Conservation (phyloP, 2,797 vertebrate genomes). For the Parauchenoglanis ngamensis region DNA sequence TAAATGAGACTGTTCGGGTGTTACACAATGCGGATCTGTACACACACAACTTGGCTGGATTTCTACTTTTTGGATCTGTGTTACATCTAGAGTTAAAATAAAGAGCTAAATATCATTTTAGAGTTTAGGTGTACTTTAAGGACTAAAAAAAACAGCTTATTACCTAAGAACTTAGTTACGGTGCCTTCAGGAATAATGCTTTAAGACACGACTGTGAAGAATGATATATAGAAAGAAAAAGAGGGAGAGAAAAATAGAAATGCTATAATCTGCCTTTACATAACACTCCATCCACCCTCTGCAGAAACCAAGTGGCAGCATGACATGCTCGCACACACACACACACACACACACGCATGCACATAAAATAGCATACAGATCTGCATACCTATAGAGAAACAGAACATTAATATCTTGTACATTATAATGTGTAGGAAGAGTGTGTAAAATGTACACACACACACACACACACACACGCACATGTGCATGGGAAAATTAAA, state of each 20-base stretch:
- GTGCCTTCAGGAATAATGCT: not conserved
- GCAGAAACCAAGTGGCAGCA: slow-evolving; percentile 47
- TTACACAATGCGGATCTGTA: not conserved
- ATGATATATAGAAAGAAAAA: not conserved
- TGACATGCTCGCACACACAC: slow-evolving; percentile 7
- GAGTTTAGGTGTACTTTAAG: not conserved
- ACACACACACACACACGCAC: not conserved
- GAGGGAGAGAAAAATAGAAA: slow-evolving; percentile 20
- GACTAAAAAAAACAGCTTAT: not conserved
- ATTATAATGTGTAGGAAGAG: not conserved
- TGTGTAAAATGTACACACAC: not conserved
- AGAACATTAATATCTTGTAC: not conserved
- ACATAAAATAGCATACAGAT: not conserved
- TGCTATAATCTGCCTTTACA: slow-evolving; percentile 51
- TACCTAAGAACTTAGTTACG: not conserved
- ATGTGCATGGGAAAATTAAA: slow-evolving; percentile 7
- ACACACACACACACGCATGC: not conserved
- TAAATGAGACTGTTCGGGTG: not conserved
- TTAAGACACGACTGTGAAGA: not conserved
- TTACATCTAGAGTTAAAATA: not conserved
- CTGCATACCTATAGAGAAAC: not conserved
- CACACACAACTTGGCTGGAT: not conserved
- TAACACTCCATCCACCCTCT: slow-evolving; percentile 54
- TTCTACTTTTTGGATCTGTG: not conserved
- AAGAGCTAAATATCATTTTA: not conserved